Evolutionary conservation across 1,140 invertebrate species (phyloP), one percentile per base, ranked within the genome.

Genomic region (Uloborus diversus): DNA sequence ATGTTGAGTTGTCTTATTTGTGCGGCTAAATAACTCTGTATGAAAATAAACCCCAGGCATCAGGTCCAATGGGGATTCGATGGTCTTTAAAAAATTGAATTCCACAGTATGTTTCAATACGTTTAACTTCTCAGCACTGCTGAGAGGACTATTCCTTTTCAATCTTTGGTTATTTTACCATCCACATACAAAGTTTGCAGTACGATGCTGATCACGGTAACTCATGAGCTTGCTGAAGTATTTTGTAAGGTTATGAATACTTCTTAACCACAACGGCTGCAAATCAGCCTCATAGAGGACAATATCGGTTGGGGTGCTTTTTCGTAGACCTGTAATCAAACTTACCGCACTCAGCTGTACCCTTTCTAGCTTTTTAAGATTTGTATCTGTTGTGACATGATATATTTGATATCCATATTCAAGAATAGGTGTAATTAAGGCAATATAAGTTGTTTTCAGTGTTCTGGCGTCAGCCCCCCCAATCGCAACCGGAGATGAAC

Each of bases 101-200:
- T 1, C 25, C 3, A 2, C 13, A 28, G 27, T 28, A 66, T 5
- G 30, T 13, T 49, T 0, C 5, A 23, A 1, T 14, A 49, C 5
- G 20, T 49, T 27, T n/a, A 66, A 27, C 13, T 66, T 49, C 30
- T 25, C 25, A 30, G 27, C 37, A 66, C 57, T 3, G 25, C 51
- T 27, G 30, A 70, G 33, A 2, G 53, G 49, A 57, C 49, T 57
- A n/a, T 25, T n/a, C 51, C 51, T 70, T 57, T 53, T 57, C 32
- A 25, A n/a, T 37, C 66, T 70, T 30, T 53, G 49, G 35, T 35
- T 70, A 35, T 70, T 56, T 23, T 56, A 11, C 51, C 32, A 53
- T 25, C 66, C 32, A 25, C 20, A 3, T 20, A 70, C 3, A 35
- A 70, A 70, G 51, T 14, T 30, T 33, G 66, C 49, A 28, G 49